Evolutionary conservation across 2,888 invertebrate species (phyloP), one percentile per base, ranked within the genome.

Genomic region (Gibbula magus): DNA sequence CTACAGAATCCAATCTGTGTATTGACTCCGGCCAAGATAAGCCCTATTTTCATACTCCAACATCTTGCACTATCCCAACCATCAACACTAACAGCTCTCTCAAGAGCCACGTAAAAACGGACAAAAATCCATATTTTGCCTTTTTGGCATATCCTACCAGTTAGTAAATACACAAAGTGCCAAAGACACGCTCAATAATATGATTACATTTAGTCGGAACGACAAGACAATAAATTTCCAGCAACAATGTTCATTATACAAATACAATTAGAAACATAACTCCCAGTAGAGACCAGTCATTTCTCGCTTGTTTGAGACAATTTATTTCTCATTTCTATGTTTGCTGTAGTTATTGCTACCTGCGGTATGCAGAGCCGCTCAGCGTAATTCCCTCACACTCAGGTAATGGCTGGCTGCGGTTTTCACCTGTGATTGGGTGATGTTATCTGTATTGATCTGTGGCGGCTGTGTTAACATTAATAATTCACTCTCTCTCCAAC

Each of bases 191-290:
- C 61, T 61, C 61, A 61, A 61, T 61, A 61, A 61, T 61, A 25
- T 16, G 61, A 61, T 61, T 61, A 61, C 61, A 25, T 70, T 32
- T 32, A 70, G 32, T 70, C 39, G 20, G 32, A 32, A 35, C 35
- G 32, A 70, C 70, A 70, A 35, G 70, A 35, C 70, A 39, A 70
- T 70, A 70, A 32, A 70, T 39, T 39, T 32, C 32, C 70, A 20
- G 39, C 16, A 56, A 35, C 32, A 70, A 35, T 35, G 25, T 20
- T 70, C 70, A 70, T 70, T 70, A 70, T 20, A 32, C 70, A 70
- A 35, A 70, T 39, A 70, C 70, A 70, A 70, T 70, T 70, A 70
- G 70, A 70, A 35, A 70, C 20, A 32, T 39, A 70, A 70, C 35
- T 35, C 39, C 70, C 70, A 70, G 32, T 70, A 35, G 70, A 39